Base-by-base conservation (phyloP, 2,888 invertebrate species). In the Drosophila rellima region DNA sequence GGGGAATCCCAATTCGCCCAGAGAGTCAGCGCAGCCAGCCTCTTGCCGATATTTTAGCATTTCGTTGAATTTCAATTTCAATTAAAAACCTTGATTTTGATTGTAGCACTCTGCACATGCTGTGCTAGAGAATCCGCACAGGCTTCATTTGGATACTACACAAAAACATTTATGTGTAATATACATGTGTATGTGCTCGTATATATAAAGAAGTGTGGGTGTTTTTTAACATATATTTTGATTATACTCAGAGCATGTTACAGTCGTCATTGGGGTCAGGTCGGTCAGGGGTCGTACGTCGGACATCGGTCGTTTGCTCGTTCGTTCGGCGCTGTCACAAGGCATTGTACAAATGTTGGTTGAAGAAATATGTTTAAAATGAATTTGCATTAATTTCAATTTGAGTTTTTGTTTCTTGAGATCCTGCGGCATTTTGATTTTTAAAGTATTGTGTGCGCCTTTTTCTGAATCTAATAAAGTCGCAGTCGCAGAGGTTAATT, bases 51-150 rank as follows among this genome's bases (percentile, higher is more conserved):
- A 64, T 57, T 70, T 70, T 78, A 59, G 69, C 74, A 67, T 89
- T 89, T 81, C 84, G 76, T 68, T 89, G 78, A 87, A 75, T 85
- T 87, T 89, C 85, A 87, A 74, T 85, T 87, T 89, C 85, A 89
- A 85, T 85, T 83, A 85, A 85, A 86, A 80, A 67, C 84, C 84
- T 85, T 89, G 89, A 85, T 89, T 88, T 84, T 78, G 75, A 87
- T 80, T 83, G 87, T 71, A 74, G 63, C 72, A 72, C 73, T 78
- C 73, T 74, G 56, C 70, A 74, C 76, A 74, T 71, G 75, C 74
- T 83, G 83, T 70, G 82, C 33, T 48, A 44, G 31, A 13, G 15
- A 17, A 26, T 52, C 48, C 20, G 60, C 20, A 52, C 20, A 31
- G 37, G 31, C 48, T 60, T 42, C 29, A 23, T 10, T 26, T 54